phyloP scores from a whole-genome alignment of 2,113 vertebrate genomes.

The Ceyx margarethae region DNA sequence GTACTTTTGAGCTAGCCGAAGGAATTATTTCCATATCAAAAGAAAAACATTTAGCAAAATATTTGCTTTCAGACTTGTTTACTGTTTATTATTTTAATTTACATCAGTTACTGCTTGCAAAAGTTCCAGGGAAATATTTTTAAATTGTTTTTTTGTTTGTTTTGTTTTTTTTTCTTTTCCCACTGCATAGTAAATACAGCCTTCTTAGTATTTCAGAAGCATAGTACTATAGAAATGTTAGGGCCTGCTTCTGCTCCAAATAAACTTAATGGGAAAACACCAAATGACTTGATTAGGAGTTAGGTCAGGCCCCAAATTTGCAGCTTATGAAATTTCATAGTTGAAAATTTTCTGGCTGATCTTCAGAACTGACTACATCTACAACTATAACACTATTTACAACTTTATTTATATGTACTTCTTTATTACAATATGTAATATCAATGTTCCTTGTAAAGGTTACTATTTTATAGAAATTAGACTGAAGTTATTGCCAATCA shows the following conservation, averaged over 20 bases:
- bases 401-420: constrained; percentile 62
- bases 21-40: constrained; percentile 27
- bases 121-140: constrained; percentile 62
- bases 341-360: constrained; percentile 48
- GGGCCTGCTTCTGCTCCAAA: constrained; percentile 49
- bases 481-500: constrained; percentile 68
- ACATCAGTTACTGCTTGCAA: constrained; percentile 58
- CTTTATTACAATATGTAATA: constrained; percentile 71
- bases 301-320: not conserved
- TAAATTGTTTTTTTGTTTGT: not conserved
- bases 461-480: constrained; percentile 67
- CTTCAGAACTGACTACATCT: constrained; percentile 52
- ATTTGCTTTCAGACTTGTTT: constrained; percentile 60
- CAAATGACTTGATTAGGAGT: constrained; percentile 46
- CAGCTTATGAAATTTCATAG: constrained; percentile 39
- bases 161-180: not conserved
- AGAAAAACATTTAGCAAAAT: constrained; percentile 68
- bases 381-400: constrained; percentile 56
- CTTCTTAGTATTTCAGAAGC: constrained; percentile 63
- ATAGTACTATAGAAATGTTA: constrained; percentile 27
- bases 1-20: not conserved
- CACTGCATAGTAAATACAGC: constrained; percentile 63
- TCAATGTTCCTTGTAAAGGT: constrained; percentile 64
- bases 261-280: constrained; percentile 39
- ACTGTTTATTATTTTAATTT: constrained; percentile 66